Evolutionary conservation across 2,797 vertebrate genomes (phyloP).

Genomic region (Poecilia picta): DNA sequence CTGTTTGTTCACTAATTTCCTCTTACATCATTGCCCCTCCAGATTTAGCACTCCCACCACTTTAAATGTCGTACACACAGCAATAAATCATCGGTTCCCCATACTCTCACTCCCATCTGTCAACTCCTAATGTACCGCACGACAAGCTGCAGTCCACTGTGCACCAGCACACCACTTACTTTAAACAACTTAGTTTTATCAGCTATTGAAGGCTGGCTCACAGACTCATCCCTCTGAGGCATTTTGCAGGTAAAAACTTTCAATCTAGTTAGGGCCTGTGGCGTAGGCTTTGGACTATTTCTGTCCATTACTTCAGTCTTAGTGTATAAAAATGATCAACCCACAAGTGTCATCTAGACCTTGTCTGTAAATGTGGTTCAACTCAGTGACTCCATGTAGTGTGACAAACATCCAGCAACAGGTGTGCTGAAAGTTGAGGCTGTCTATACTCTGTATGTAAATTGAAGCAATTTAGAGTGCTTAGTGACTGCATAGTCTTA

Average conservation of each 20-base stretch:
- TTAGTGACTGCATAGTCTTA: background rate
- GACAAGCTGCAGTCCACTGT: conserved; percentile 69
- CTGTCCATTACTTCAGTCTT: conserved; percentile 33
- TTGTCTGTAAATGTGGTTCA: conserved; percentile 33
- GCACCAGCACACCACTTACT: conserved; percentile 65
- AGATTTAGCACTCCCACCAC: conserved; percentile 69
- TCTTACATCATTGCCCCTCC: conserved; percentile 56
- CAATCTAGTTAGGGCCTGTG: conserved; percentile 30
- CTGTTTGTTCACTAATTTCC: conserved; percentile 50
- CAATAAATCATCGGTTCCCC: conserved; percentile 79
- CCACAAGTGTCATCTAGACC: conserved; percentile 30
- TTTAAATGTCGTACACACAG: conserved; percentile 68
- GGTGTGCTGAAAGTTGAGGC: background rate
- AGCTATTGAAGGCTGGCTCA: conserved; percentile 53
- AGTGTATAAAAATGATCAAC: conserved; percentile 31
- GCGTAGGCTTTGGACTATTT: conserved; percentile 34
- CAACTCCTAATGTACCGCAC: conserved; percentile 72
- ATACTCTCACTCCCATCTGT: conserved; percentile 78
- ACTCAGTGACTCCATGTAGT: conserved; percentile 20
- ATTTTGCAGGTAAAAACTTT: conserved; percentile 49
- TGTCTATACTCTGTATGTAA: background rate
- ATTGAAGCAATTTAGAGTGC: background rate
- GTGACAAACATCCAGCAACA: conserved; percentile 21
- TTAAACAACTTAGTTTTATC: conserved; percentile 67
- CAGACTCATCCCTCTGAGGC: conserved; percentile 36